Conservation (phyloP, 1,140 invertebrate genomes). For the Vanessa atalanta region DNA sequence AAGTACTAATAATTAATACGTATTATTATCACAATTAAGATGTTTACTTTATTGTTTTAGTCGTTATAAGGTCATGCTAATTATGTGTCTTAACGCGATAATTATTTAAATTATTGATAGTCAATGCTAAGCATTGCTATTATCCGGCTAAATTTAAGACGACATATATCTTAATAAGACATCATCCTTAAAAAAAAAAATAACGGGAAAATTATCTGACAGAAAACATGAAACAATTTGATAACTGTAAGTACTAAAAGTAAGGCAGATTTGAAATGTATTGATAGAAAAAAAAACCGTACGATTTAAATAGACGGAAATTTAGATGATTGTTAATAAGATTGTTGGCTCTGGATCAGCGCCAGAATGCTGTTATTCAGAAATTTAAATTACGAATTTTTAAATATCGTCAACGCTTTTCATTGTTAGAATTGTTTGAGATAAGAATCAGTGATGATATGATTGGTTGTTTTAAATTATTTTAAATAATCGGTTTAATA, state of each 20-base stretch:
- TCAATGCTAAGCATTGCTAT: not conserved
- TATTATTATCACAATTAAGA: not conserved
- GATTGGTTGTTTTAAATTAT: constrained; percentile 23
- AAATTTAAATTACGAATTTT: constrained; percentile 58
- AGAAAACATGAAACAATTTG: not conserved
- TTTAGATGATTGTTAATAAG: constrained; percentile 44
- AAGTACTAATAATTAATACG: not conserved
- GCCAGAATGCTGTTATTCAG: constrained; percentile 61
- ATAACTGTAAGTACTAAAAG: not conserved
- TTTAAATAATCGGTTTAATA: constrained; percentile 32
- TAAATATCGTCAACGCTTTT: constrained; percentile 41
- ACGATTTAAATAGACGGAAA: constrained; percentile 5
- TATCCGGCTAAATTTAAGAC: not conserved
- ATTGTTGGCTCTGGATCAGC: constrained; percentile 55
- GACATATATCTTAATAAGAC: not conserved
- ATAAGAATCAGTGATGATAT: constrained; percentile 12
- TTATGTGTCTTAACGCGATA: constrained; percentile 6
- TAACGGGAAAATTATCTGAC: not conserved
- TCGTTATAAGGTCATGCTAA: constrained; percentile 16
- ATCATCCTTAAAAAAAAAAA: not conserved
- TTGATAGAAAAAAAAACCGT: not conserved
- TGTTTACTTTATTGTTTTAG: constrained; percentile 10
- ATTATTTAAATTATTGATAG: constrained; percentile 12
- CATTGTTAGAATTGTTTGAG: constrained; percentile 1
- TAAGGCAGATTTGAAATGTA: not conserved